Conservation (phyloP, 35 echinoderm and acorn worm species). For the Apostichopus parvimensis region DNA sequence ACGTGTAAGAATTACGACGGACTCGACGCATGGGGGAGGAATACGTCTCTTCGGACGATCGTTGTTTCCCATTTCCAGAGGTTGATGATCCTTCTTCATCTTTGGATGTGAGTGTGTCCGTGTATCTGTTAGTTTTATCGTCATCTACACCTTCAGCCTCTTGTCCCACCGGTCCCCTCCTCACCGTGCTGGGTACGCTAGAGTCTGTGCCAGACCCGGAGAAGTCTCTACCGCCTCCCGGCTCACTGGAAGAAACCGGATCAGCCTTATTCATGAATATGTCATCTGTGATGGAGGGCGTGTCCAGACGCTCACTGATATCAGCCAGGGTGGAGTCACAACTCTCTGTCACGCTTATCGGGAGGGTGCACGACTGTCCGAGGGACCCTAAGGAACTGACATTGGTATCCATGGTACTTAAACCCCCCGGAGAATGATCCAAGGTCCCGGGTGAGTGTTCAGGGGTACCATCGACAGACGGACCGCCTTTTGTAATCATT, state of each 20-base stretch:
- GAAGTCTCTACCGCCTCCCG: background rate
- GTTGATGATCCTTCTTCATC: background rate
- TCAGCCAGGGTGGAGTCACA: conserved; percentile 86
- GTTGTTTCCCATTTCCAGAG: background rate
- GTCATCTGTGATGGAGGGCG: conserved; percentile 31
- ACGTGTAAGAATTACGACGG: conserved; percentile 80
- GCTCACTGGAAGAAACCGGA: background rate
- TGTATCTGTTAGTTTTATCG: background rate
- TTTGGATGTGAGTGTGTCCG: background rate
- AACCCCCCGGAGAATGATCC: background rate
- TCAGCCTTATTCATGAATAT: conserved; percentile 8
- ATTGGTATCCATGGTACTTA: conserved; percentile 49
- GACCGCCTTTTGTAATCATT: background rate
- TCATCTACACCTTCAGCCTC: conserved; percentile 42
- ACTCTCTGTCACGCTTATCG: conserved; percentile 71
- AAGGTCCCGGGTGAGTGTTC: conserved; percentile 8
- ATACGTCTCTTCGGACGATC: background rate
- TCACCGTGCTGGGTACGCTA: conserved; percentile 3
- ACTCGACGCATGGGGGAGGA: conserved; percentile 62
- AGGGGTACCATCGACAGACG: background rate
- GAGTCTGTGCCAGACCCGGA: conserved; percentile 16
- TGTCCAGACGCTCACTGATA: conserved; percentile 68
- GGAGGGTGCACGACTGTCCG: conserved; percentile 85
- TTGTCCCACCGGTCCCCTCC: conserved; percentile 83
- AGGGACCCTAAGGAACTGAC: conserved; percentile 50